A percentile compares a stretch with the other conserved stretches of the same genome.
Conservation (phyloP, 2,888 invertebrate genomes). For the Papilio demoleus region DNA sequence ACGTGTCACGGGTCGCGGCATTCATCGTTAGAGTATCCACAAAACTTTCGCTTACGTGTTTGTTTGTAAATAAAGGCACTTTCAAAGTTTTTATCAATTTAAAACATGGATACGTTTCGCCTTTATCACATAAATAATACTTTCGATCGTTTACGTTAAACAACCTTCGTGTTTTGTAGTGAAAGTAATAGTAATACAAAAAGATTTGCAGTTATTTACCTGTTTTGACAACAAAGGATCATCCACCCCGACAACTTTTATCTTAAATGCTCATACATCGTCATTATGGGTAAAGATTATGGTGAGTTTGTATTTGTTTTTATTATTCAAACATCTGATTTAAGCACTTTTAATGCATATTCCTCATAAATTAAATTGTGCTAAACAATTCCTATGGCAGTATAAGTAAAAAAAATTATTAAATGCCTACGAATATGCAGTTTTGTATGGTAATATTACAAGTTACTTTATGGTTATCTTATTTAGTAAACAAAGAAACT, state of each 20-base stretch:
- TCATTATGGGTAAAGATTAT: slow-evolving; percentile 68
- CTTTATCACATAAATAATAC: neutral
- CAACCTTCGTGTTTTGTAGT: slow-evolving; percentile 28
- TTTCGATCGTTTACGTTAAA: slow-evolving; percentile 19
- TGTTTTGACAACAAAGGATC: slow-evolving; percentile 25
- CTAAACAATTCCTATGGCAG: no score
- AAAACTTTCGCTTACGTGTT: slow-evolving; percentile 53
- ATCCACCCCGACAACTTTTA: slow-evolving; percentile 10
- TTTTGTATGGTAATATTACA: no score
- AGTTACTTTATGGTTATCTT: no score
- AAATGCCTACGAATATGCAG: no score
- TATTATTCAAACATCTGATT: no score
- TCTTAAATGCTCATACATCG: slow-evolving; percentile 37
- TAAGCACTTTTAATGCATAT: no score
- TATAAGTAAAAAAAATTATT: no score
- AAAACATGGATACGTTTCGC: slow-evolving; percentile 23
- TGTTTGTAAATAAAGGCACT: slow-evolving; percentile 48
- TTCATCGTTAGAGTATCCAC: slow-evolving; percentile 3
- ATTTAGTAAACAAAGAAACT: no score
- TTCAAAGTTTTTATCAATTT: slow-evolving; percentile 23
- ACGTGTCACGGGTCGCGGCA: slow-evolving; percentile 41
- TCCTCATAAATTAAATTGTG: no score
- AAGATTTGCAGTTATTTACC: slow-evolving; percentile 25
- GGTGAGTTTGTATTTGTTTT: slow-evolving; percentile 54
- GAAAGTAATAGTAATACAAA: slow-evolving; percentile 36